Percentiles rank a stretch among this genome's conserved stretches.
Conservation (phyloP, 2,797 vertebrate species). For the Threskiornis aethiopicus region DNA sequence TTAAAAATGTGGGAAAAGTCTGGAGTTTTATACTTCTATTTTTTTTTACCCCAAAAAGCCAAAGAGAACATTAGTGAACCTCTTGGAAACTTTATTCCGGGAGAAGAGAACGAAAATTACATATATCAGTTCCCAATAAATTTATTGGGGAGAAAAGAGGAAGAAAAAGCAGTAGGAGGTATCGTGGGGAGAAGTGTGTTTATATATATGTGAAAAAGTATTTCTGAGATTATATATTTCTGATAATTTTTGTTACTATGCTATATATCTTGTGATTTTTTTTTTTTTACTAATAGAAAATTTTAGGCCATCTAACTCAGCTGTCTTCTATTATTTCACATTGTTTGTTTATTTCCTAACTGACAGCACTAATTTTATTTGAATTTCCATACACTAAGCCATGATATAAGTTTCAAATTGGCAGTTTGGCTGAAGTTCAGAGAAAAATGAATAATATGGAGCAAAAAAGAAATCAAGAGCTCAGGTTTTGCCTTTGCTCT, state of each 20-base stretch:
- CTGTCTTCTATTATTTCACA: background rate
- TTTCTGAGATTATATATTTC: background rate
- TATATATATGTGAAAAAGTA: background rate
- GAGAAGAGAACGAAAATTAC: background rate
- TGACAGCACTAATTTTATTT: slow-evolving; percentile 4
- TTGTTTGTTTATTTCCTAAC: slow-evolving; percentile 1
- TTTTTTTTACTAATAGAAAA: background rate
- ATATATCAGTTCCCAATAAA: background rate
- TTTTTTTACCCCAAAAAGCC: background rate
- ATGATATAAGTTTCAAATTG: background rate
- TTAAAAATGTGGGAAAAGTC: slow-evolving; percentile 43
- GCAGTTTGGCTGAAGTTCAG: slow-evolving; percentile 23
- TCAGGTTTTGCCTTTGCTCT: background rate
- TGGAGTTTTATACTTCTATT: background rate
- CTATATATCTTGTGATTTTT: background rate
- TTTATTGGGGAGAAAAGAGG: background rate
- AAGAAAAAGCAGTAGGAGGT: background rate
- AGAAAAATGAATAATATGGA: background rate
- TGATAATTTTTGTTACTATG: background rate
- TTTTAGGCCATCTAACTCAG: background rate
- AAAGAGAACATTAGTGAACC: background rate
- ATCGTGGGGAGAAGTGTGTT: background rate
- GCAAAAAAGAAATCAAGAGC: background rate
- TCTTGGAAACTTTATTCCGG: background rate
- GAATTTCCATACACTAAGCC: slow-evolving; percentile 13